Base-by-base conservation (phyloP, 2,113 vertebrate genomes). In the Parus major region DNA sequence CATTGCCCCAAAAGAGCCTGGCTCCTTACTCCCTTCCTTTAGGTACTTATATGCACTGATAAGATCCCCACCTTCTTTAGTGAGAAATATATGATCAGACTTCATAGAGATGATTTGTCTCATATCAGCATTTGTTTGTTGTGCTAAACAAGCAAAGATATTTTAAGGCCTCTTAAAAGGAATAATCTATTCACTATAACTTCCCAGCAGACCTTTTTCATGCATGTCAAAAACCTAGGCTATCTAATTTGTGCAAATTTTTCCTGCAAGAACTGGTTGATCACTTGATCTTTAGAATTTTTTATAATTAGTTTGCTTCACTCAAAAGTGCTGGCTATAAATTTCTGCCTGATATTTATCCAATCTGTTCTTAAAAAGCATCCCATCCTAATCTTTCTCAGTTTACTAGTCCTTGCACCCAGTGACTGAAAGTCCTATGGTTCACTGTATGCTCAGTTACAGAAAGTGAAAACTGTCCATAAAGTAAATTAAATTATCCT, bases 141-240 rank as follows among this genome's bases (percentile, higher is more conserved):
- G 31, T 0, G 0, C 20, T 36, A 76, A 77, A 77, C 10, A 64
- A 57, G 18, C 7, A 70, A 64, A 65, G 23, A 18, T 16, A n/a
- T 64, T 76, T 69, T 59, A 59, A 49, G 23, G 1, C 44, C 5
- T 82, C 13, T 49, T 44, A 44, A 65, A 84, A 65, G 15, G 79
- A 79, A 33, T 19, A 36, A 14, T 64, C 17, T 55, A 8, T 29
- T 85, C 36, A 15, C 7, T n/a, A 0, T 13, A 59, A 52, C n/a
- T 46, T 64, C 21, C n/a, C n/a, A 35, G 29, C 18, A 52, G 36
- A 57, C 35, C 17, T 53, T 52, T 33, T 49, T 59, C 22, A 15
- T 0, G 2, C 1, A 6, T 42, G 19, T 29, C 31, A 39, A 15
- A 2, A 64, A 70, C 5, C 7, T 29, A 59, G 15, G 52, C 31